phyloP scores from a whole-genome alignment of 2,888 invertebrate species.

The Augochlorella aurata region DNA sequence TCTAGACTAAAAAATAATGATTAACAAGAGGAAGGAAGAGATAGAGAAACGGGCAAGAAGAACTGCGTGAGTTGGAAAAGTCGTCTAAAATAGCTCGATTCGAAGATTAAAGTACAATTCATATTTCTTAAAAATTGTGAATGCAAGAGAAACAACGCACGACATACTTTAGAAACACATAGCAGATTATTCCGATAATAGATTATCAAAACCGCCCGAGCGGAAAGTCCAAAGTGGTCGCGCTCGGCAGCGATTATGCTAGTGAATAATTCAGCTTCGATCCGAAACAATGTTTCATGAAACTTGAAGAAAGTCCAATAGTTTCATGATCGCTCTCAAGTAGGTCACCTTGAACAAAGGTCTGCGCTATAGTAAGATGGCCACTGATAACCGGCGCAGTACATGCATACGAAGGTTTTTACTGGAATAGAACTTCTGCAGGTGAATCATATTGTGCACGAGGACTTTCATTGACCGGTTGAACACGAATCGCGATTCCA shows the following conservation, averaged over 20 bases:
- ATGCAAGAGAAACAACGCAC: neutral
- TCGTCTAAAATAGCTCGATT: too few relatives aligned
- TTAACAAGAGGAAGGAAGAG: too few relatives aligned
- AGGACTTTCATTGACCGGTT: slow-evolving; percentile 4
- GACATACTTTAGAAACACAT: neutral
- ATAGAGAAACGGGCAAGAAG: too few relatives aligned
- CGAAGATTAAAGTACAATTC: too few relatives aligned
- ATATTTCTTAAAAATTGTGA: neutral
- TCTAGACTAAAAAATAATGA: too few relatives aligned
- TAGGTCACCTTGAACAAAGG: neutral
- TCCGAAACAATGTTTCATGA: neutral
- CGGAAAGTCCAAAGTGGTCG: neutral
- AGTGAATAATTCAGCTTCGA: neutral
- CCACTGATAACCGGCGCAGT: neutral
- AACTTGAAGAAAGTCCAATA: neutral
- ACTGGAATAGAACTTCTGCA: neutral
- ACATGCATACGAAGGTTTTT: neutral
- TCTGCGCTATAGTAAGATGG: neutral
- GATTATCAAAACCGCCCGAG: neutral
- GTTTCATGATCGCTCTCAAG: neutral
- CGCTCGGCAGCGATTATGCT: neutral
- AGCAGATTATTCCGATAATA: neutral
- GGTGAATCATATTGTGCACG: neutral
- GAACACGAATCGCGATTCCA: neutral
- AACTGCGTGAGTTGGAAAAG: too few relatives aligned